Percentiles rank a stretch among this genome's conserved stretches.
Conservation (phyloP, 2,797 vertebrate species). For the Lithobates sylvaticus region DNA sequence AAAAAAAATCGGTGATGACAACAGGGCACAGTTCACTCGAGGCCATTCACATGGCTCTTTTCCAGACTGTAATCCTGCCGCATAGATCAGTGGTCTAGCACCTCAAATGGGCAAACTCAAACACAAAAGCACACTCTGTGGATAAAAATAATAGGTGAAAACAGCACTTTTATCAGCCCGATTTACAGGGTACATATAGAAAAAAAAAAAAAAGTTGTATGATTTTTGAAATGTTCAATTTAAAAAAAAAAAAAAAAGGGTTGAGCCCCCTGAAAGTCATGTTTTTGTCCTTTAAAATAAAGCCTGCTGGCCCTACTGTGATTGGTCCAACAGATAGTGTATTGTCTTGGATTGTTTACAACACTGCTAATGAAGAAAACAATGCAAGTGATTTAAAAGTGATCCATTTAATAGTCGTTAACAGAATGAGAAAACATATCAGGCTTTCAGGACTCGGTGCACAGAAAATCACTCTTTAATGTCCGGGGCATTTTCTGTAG, state of each 20-base stretch:
- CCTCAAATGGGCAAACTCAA: constrained; percentile 38
- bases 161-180: not conserved
- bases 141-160: constrained; percentile 29
- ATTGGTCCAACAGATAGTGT: constrained; percentile 9
- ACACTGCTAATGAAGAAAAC: not conserved
- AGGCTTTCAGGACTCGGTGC: not conserved
- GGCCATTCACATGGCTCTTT: constrained; percentile 47
- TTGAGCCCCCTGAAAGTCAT: not conserved
- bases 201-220: no score
- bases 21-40: constrained; percentile 49
- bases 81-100: constrained; percentile 48
- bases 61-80: constrained; percentile 55
- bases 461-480: constrained; percentile 24
- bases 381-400: constrained; percentile 8
- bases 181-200: not conserved
- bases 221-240: not conserved
- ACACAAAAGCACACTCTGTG: constrained; percentile 42
- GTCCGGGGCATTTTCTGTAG: constrained; percentile 23
- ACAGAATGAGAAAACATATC: not conserved
- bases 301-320: not conserved
- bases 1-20: constrained; percentile 14
- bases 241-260: not conserved
- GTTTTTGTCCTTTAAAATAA: not conserved
- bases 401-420: constrained; percentile 26
- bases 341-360: not conserved